A percentile compares a stretch with the other conserved stretches of the same genome.
Evolutionary conservation across 2,888 invertebrate species (phyloP).

Genomic region (Dascillus cervinus): DNA sequence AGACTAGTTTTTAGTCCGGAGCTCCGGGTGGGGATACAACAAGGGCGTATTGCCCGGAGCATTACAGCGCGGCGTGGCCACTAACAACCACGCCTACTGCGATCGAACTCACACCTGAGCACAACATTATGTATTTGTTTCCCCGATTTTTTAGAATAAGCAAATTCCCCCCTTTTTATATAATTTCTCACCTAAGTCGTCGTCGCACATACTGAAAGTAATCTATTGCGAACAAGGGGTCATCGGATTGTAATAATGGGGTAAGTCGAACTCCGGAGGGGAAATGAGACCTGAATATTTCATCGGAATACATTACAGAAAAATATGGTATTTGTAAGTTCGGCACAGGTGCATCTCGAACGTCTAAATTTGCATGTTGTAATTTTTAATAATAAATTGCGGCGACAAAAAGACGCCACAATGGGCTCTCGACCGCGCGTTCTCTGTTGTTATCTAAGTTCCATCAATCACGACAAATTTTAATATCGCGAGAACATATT

Average conservation of each 20-base stretch:
- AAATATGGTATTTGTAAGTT: constrained; percentile 35
- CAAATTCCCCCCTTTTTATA: constrained; percentile 17
- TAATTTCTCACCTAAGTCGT: constrained; percentile 12
- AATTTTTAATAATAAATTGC: constrained; percentile 17
- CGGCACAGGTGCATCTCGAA: constrained; percentile 30
- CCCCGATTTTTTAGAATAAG: constrained; percentile 26
- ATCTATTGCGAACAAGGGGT: constrained; percentile 33
- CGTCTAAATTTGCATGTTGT: constrained; percentile 24
- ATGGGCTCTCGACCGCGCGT: constrained; percentile 33
- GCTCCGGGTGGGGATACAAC: constrained; percentile 27
- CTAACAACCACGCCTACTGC: constrained; percentile 35
- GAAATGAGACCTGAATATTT: constrained; percentile 39
- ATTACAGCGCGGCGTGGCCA: constrained; percentile 36
- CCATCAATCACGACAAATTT: constrained; percentile 45
- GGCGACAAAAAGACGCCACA: constrained; percentile 25
- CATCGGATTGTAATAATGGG: constrained; percentile 40
- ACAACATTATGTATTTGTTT: constrained; percentile 32
- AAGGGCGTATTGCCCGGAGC: constrained; percentile 33
- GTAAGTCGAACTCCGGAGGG: constrained; percentile 35
- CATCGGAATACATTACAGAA: constrained; percentile 37
- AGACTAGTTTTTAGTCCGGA: constrained; percentile 30
- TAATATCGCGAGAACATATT: constrained; percentile 43
- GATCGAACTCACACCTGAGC: constrained; percentile 41
- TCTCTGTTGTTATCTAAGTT: constrained; percentile 35
- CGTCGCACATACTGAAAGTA: constrained; percentile 20